Evolutionary conservation across 2,797 vertebrate genomes (phyloP).

Genomic region (Protosalanx chinensis): DNA sequence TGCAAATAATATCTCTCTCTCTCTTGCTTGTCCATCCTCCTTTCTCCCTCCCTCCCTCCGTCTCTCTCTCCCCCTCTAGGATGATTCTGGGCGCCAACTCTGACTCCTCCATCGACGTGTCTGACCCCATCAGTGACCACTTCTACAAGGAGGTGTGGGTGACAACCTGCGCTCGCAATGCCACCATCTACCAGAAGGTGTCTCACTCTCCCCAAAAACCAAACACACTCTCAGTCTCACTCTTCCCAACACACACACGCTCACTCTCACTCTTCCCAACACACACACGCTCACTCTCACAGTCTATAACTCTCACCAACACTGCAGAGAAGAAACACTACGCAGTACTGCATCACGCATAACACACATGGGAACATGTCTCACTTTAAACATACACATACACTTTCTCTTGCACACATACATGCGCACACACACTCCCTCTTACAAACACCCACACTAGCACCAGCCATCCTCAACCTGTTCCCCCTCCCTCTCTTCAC

Average conservation of each 20-base stretch:
- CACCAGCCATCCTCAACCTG: too few species aligned
- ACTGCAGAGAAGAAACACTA: not conserved
- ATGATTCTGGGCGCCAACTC: constrained; percentile 80
- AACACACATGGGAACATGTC: too few species aligned
- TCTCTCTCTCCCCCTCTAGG: constrained; percentile 60
- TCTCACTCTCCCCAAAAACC: too few species aligned
- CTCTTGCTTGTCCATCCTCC: not conserved
- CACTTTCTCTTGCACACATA: too few species aligned
- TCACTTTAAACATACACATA: too few species aligned
- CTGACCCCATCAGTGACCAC: constrained; percentile 87
- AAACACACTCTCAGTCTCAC: too few species aligned
- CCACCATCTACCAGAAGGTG: constrained; percentile 90
- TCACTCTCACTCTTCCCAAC: not conserved
- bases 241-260: not conserved
- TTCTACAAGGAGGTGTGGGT: constrained; percentile 98
- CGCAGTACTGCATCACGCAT: too few species aligned
- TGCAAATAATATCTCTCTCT: not conserved
- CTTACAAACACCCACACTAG: too few species aligned
- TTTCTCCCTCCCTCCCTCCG: not conserved
- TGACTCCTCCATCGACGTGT: constrained; percentile 77
- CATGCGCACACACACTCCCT: too few species aligned
- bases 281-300: not conserved
- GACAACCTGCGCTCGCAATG: constrained; percentile 84
- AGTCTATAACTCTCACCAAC: not conserved
- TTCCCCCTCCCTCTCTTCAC: too few species aligned